A percentile compares a stretch with the other conserved stretches of the same genome.
Evolutionary conservation across 2,888 invertebrate genomes (phyloP).

Genomic region (Mimas tiliae): DNA sequence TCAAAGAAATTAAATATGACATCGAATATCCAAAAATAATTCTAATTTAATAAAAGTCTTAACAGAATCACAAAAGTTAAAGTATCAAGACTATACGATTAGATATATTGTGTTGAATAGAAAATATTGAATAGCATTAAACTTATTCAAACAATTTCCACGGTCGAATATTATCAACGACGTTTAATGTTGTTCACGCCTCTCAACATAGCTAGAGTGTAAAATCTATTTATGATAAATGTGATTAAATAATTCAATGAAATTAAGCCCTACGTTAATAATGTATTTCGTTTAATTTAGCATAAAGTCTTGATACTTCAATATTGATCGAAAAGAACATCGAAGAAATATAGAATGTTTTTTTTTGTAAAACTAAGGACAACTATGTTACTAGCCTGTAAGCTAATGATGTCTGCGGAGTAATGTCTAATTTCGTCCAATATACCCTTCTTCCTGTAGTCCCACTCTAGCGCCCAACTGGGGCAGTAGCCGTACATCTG

Average conservation of each 20-base stretch:
- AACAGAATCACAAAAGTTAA: background rate
- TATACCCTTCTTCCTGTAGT: conserved; percentile 98
- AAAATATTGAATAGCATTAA: conserved; percentile 6
- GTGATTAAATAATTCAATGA: background rate
- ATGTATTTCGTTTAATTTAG: background rate
- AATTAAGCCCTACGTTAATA: background rate
- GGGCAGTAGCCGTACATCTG: conserved; percentile 99
- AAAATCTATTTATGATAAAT: conserved; percentile 3
- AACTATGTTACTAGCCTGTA: conserved; percentile 74
- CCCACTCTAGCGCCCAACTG: conserved; percentile 99
- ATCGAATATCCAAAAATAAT: no score
- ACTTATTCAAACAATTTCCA: conserved; percentile 15
- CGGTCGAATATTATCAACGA: conserved; percentile 6
- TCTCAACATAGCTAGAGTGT: background rate
- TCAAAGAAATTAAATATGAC: no score
- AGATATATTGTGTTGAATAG: background rate
- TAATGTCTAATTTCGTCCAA: conserved; percentile 98
- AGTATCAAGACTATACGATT: conserved; percentile 4
- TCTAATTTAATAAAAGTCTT: background rate
- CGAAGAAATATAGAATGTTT: no score
- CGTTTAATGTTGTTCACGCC: background rate
- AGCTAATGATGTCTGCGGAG: conserved; percentile 98
- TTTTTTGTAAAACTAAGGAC: conserved; percentile 42
- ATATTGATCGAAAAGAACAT: background rate
- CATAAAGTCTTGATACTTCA: background rate